Evolutionary conservation across 2,797 vertebrate genomes (phyloP), one percentile per base, ranked within the genome.

Genomic region (Mus minutoides): DNA sequence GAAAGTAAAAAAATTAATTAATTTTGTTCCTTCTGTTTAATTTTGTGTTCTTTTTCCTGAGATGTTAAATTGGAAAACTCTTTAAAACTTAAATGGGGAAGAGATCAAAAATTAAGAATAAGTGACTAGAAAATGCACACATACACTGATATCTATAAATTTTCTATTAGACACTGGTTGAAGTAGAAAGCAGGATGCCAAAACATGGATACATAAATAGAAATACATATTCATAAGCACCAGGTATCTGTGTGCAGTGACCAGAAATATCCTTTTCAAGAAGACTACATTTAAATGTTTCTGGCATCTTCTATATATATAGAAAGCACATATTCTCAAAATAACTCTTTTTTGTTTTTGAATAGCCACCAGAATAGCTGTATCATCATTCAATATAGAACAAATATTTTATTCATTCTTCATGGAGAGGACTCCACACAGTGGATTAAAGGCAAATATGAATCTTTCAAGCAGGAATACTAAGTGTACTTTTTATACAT

Each of bases 401-500:
- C 16, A 89, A 91, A 88, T 75, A 90, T 43, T 92, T 84, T 80
- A 95, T 90, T 87, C 52, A 60, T 21, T 77, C 34, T 94, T 94
- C 24, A 89, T 56, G n/a, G 49, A 76, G 49, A 94, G 88, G 37
- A 62, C 49, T 82, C 31, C 54, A 73, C 43, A 49, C 17, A 54
- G 80, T 88, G 11, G 24, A 85, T 9, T 54, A 52, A 84, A 64
- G 40, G 14, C 86, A 95, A 87, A 26, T 80, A 91, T 49, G 54
- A 92, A 77, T 85, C 6, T 43, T 94, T 91, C 73, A 85, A 85
- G 78, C 54, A 80, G 71, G 29, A 94, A 92, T 60, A 43, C 62
- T 96, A 92, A 93, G 62, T 76, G 85, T 71, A 92, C n/a, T 83
- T 87, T 97, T 95, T 76, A 43, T 95, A 62, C 86, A 82, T 56